A percentile compares a stretch with the other conserved stretches of the same genome.
These are phyloP conservation scores for Ploceus nigricollis DNA, from an alignment of 2,113 vertebrate genomes.

Conservation along the genomic window DNA sequence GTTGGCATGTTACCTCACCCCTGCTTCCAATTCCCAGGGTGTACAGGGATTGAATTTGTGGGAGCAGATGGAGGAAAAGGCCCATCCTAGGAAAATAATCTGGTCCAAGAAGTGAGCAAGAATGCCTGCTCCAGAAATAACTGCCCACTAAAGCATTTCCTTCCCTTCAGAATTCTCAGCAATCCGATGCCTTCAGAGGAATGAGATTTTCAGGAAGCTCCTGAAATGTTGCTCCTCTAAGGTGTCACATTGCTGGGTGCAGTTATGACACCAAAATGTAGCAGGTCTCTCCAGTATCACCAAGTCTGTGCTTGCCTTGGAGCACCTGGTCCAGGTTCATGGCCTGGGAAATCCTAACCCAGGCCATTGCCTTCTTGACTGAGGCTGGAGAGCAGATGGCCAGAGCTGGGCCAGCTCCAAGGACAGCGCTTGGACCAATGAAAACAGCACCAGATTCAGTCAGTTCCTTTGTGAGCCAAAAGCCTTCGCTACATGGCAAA, in stretches of 20 bases:
- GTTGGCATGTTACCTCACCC: background rate
- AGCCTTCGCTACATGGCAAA: background rate
- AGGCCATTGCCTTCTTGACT: background rate
- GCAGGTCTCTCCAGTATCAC: background rate
- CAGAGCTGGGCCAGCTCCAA: background rate
- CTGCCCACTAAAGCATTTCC: background rate
- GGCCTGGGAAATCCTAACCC: background rate
- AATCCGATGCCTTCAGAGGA: background rate
- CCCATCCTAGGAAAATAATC: background rate
- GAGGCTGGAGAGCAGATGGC: background rate
- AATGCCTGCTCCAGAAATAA: conserved; percentile 12
- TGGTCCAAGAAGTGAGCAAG: background rate
- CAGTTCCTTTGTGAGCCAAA: background rate
- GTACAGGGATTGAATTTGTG: background rate
- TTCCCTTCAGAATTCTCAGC: background rate
- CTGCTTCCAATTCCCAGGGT: background rate
- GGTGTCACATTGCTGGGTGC: background rate
- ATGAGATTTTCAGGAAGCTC: background rate
- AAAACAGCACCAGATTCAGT: background rate
- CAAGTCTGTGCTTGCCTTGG: background rate
- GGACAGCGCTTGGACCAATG: background rate
- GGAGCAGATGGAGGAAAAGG: background rate
- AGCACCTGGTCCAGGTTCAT: background rate
- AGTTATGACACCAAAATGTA: background rate
- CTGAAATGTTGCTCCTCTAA: background rate